These are phyloP conservation scores for Malurus cyaneus DNA, from an alignment of 2,113 vertebrate species.

Conservation along the genomic window DNA sequence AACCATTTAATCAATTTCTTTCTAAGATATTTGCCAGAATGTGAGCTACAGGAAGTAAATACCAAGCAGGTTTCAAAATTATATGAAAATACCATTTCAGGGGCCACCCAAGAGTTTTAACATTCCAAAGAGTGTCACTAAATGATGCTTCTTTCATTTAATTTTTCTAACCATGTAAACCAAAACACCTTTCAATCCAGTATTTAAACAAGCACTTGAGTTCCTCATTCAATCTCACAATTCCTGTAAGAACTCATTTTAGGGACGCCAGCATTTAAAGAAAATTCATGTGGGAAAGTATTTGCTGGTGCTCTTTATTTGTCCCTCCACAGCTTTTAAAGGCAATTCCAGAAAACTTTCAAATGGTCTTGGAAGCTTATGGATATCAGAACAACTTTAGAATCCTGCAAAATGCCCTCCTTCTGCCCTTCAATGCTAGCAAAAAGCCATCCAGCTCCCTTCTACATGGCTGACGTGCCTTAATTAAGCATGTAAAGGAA, in stretches of 20 bases:
- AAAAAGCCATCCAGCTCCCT: background rate
- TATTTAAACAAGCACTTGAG: background rate
- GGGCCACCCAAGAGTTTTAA: background rate
- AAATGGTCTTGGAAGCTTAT: background rate
- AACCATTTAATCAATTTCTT: background rate
- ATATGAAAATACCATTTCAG: background rate
- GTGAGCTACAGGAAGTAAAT: background rate
- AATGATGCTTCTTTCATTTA: background rate
- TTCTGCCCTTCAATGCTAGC: background rate
- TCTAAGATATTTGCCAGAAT: background rate
- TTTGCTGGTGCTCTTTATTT: background rate
- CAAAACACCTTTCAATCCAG: background rate
- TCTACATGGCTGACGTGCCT: background rate
- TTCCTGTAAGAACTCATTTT: background rate
- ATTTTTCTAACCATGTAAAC: background rate
- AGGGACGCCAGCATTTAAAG: accelerated
- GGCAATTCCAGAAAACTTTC: background rate
- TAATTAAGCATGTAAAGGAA: background rate
- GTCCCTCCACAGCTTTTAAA: background rate
- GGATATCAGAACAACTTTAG: background rate
- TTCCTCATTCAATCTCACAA: background rate
- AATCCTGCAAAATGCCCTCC: background rate
- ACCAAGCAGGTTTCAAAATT: background rate
- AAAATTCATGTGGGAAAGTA: background rate
- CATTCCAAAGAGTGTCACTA: accelerated